These are phyloP conservation scores for Polia nebulosa DNA, from an alignment of 2,888 invertebrate species.

Conservation along the genomic window DNA sequence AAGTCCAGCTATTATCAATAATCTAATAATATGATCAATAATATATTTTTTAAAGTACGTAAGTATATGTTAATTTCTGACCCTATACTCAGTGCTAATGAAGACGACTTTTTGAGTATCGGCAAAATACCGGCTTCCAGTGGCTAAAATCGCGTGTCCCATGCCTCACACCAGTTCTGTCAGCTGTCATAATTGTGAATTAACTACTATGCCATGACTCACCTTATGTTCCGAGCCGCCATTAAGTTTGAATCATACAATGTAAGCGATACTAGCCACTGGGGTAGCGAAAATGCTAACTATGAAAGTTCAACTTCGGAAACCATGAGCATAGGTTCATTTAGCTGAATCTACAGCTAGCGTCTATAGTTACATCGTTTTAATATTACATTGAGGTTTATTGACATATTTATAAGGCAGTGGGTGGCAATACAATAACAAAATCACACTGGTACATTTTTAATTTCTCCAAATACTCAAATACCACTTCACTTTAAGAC, in stretches of 20 bases:
- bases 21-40: constrained; percentile 8
- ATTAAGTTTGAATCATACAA: too few species aligned
- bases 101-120: not conserved
- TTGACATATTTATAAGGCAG: constrained; percentile 54
- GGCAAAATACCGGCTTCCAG: not conserved
- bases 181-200: too few species aligned
- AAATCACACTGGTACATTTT: constrained; percentile 6
- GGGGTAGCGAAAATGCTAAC: too few species aligned
- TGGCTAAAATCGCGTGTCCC: too few species aligned
- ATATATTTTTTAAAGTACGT: not conserved
- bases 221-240: too few species aligned
- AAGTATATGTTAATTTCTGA: not conserved
- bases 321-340: not conserved
- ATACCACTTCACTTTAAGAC: not conserved
- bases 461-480: constrained; percentile 2
- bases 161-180: too few species aligned
- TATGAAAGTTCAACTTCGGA: too few species aligned
- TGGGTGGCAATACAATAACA: constrained; percentile 38
- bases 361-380: constrained; percentile 25
- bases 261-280: too few species aligned
- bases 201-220: too few species aligned
- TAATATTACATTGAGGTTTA: constrained; percentile 11
- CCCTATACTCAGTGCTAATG: constrained; percentile 1
- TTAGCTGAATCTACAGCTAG: constrained; percentile 34
- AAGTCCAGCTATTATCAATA: constrained; percentile 3